Evolutionary conservation across 2,888 invertebrate genomes (phyloP).

Genomic region (Opisthograptis luteolata): DNA sequence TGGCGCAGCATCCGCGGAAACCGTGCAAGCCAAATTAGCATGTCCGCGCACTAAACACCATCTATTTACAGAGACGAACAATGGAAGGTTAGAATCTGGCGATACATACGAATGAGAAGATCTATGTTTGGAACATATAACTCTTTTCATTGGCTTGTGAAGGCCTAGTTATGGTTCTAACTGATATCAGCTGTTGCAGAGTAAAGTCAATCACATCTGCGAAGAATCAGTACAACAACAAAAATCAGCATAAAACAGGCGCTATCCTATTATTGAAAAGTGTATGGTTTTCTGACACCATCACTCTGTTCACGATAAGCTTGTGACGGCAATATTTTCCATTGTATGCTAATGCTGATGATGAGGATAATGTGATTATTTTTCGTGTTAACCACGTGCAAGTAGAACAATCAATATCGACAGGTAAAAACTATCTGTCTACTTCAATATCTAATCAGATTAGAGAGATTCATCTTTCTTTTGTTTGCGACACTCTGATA

Average conservation of each 20-base stretch:
- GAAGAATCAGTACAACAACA: neutral
- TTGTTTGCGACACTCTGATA: constrained; percentile 8
- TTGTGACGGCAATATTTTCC: neutral
- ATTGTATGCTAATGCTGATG: constrained; percentile 3
- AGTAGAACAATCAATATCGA: no score
- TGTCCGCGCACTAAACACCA: constrained; percentile 69
- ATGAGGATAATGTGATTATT: no score
- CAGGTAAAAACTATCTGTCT: no score
- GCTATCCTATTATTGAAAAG: constrained; percentile 4
- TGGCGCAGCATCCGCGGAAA: constrained; percentile 64
- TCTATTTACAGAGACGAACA: constrained; percentile 73
- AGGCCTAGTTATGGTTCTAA: neutral
- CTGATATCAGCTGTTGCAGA: neutral
- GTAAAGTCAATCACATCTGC: neutral
- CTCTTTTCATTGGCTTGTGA: no score
- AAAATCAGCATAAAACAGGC: neutral
- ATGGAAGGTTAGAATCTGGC: constrained; percentile 72
- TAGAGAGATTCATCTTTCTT: constrained; percentile 1
- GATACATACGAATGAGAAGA: constrained; percentile 68
- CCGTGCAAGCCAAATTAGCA: constrained; percentile 72
- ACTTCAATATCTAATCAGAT: neutral
- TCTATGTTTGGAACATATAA: constrained; percentile 22
- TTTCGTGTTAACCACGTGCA: no score
- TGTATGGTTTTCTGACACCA: constrained; percentile 11
- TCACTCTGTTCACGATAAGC: constrained; percentile 2